These are phyloP conservation scores for Cydia strobilella DNA, from an alignment of 1,140 invertebrate genomes.

Conservation along the genomic window DNA sequence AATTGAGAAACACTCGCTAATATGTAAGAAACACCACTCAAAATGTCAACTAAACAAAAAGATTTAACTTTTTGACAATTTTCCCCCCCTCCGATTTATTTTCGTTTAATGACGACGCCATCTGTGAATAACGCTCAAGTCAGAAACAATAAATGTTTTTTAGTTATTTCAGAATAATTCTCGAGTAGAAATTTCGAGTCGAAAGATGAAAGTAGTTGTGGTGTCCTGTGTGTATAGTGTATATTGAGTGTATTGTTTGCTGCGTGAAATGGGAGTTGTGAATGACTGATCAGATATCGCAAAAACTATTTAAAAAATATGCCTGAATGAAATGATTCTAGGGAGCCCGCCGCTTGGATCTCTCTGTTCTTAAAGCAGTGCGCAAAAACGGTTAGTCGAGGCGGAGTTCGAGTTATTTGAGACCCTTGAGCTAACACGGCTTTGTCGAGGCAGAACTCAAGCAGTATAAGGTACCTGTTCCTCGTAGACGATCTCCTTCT, in stretches of 20 bases:
- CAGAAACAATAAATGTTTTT: constrained; percentile 21
- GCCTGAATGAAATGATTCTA: no score
- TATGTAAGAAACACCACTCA: not conserved
- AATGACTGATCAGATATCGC: not conserved
- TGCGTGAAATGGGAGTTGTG: not conserved
- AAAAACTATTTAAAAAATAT: no score
- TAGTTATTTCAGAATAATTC: not conserved
- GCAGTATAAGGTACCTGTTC: constrained; percentile 81
- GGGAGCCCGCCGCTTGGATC: not conserved
- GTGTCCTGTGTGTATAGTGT: not conserved
- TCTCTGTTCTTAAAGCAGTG: not conserved
- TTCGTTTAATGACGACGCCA: constrained; percentile 15
- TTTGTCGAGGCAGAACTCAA: no score
- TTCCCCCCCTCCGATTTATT: not conserved
- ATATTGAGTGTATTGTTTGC: not conserved
- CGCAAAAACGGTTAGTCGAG: not conserved
- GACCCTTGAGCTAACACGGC: no score
- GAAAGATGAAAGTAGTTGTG: not conserved
- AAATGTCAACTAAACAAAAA: not conserved
- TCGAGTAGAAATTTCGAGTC: no score
- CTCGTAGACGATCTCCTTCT: constrained; percentile 92
- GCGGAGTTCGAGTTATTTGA: constrained; percentile 16
- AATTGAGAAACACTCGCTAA: not conserved
- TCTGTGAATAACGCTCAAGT: constrained; percentile 6
- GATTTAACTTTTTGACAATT: constrained; percentile 1